These are phyloP conservation scores for Trachelus troglodyta DNA, from an alignment of 2,888 invertebrate species.

Conservation along the genomic window DNA sequence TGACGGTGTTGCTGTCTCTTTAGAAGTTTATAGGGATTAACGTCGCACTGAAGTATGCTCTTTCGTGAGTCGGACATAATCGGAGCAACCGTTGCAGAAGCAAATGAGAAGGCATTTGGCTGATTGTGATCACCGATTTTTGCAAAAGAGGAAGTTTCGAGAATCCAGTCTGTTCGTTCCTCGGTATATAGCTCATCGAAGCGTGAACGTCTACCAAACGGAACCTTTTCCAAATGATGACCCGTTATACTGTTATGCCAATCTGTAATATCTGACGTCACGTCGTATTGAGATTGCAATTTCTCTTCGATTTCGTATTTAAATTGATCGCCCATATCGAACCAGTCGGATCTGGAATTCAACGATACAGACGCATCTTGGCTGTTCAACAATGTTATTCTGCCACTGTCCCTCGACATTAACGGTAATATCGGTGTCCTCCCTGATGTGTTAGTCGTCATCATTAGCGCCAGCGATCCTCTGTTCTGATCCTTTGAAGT, in stretches of 20 bases:
- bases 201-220: background rate
- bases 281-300: background rate
- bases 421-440: slow-evolving; percentile 2
- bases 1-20: slow-evolving; percentile 64
- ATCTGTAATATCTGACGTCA: background rate
- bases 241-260: background rate
- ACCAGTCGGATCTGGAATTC: slow-evolving; percentile 55
- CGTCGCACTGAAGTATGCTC: slow-evolving; percentile 85
- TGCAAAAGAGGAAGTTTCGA: slow-evolving; percentile 21
- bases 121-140: background rate
- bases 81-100: background rate
- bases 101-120: background rate
- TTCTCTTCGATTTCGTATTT: slow-evolving; percentile 20
- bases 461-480: background rate
- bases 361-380: background rate
- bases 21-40: slow-evolving; percentile 86
- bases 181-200: background rate
- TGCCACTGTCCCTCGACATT: background rate
- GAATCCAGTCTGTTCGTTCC: background rate
- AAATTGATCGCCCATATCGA: slow-evolving; percentile 42
- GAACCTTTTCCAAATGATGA: background rate
- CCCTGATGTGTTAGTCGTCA: slow-evolving; percentile 29
- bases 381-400: background rate
- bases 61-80: slow-evolving; percentile 58
- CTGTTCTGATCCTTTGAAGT: slow-evolving; percentile 40